Evolutionary conservation across 1,140 invertebrate genomes (phyloP), one percentile per base, ranked within the genome.

Genomic region (Drosophila parvula): DNA sequence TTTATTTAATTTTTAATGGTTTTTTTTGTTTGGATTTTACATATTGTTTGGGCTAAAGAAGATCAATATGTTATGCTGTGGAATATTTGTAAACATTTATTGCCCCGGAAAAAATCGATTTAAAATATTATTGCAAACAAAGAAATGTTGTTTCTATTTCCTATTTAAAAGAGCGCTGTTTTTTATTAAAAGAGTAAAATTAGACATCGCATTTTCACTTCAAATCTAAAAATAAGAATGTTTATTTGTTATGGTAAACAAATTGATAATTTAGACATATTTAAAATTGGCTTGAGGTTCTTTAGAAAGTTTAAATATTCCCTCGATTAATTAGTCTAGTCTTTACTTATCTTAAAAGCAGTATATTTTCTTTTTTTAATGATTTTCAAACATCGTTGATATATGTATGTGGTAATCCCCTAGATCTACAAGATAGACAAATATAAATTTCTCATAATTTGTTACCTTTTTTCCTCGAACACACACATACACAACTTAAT

Each of bases 151-250:
- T 5, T 22, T 22, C 1, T 14, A n/a, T 53, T 65, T 51, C 10
- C 22, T 18, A 43, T 43, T 43, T 63, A 4, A 30, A 69, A 67
- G 50, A 36, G 32, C 9, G 9, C 0, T 4, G 3, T 43, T 22
- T 60, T 68, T 64, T 68, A 51, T 69, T 38, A 14, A 41, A 14
- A 14, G 14, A 32, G 5, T 64, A 51, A 64, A 64, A 64, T 44
- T 68, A 68, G 47, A 16, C 30, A 8, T 5, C 0, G 30, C 0
- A n/a, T 14, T 41, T 43, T 11, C 4, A 1, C 14, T 58, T 34
- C 0, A 1, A 11, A 30, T 41, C 38, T 58, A 63, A 43, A 43
- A 63, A 60, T 60, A 63, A 16, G 11, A 4, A 32, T 60, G 58
- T 34, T 50, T 22, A 34, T 12, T 12, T 60, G 22, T 32, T 32